Conservation (phyloP, 2,888 invertebrate species). For the Mythimna pallens region DNA sequence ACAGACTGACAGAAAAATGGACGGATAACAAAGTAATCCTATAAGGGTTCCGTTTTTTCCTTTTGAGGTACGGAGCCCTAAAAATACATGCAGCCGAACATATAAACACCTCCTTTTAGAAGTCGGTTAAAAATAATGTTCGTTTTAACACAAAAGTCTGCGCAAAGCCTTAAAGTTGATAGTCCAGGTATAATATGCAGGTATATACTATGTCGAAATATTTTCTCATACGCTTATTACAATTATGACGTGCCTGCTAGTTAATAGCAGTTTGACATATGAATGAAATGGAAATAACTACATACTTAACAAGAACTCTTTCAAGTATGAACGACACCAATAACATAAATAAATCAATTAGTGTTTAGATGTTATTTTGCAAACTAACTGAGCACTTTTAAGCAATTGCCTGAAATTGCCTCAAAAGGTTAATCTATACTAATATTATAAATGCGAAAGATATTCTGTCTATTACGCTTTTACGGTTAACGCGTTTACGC, state of each 20-base stretch:
- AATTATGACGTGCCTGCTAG: not conserved
- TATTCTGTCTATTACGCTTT: too few relatives aligned
- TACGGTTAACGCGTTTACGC: too few relatives aligned
- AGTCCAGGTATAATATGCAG: not conserved
- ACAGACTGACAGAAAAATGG: too few relatives aligned
- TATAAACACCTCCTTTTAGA: too few relatives aligned
- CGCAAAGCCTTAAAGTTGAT: not conserved
- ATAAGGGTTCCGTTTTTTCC: too few relatives aligned
- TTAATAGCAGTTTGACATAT: slow-evolving; percentile 22
- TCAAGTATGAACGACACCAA: not conserved
- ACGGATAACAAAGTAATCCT: too few relatives aligned
- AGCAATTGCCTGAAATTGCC: not conserved
- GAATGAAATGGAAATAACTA: slow-evolving; percentile 7
- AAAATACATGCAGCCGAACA: too few relatives aligned
- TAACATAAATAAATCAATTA: slow-evolving; percentile 19
- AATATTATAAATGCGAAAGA: too few relatives aligned
- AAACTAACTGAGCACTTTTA: not conserved
- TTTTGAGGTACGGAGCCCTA: too few relatives aligned
- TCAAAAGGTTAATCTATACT: not conserved
- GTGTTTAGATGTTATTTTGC: slow-evolving; percentile 1
- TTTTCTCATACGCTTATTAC: slow-evolving; percentile 8
- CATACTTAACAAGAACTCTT: not conserved
- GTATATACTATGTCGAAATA: slow-evolving; percentile 15
- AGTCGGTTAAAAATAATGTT: too few relatives aligned
- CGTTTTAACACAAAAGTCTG: not conserved